Evolutionary conservation across 2,797 vertebrate genomes (phyloP).

Genomic region (Parauchenoglanis ngamensis): DNA sequence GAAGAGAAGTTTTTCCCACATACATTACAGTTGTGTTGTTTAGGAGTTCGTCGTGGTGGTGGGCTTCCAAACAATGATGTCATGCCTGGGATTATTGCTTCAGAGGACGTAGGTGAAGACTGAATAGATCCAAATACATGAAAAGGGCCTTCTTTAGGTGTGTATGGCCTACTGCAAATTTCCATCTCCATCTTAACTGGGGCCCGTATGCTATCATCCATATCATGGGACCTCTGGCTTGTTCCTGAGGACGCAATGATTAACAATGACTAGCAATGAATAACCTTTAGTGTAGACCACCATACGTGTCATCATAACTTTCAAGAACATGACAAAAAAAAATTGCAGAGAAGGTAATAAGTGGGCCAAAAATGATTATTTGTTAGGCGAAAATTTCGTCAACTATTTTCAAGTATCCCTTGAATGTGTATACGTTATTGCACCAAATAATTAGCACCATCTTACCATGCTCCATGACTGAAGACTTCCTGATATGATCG

Average conservation of each 20-base stretch:
- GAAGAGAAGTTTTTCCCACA: slow-evolving; percentile 99
- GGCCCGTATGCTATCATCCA: slow-evolving; percentile 76
- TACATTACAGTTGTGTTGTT: slow-evolving; percentile 95
- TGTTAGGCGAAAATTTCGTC: background rate
- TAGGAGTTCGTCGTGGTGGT: slow-evolving; percentile 86
- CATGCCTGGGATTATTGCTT: slow-evolving; percentile 81
- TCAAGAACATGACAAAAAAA: background rate
- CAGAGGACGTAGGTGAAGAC: slow-evolving; percentile 78
- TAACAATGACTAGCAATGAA: slow-evolving; percentile 21
- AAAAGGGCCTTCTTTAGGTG: slow-evolving; percentile 79
- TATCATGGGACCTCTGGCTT: slow-evolving; percentile 81
- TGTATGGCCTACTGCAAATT: slow-evolving; percentile 81
- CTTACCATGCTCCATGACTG: slow-evolving; percentile 89
- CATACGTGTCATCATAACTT: background rate
- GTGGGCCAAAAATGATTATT: background rate
- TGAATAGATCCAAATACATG: slow-evolving; percentile 80
- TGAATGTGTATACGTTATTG: slow-evolving; percentile 56
- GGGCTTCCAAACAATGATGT: slow-evolving; percentile 84
- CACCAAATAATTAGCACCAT: slow-evolving; percentile 69
- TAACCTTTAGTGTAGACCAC: background rate
- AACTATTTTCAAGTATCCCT: background rate
- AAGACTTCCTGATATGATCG: slow-evolving; percentile 78
- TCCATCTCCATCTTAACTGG: slow-evolving; percentile 89
- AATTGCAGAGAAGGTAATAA: background rate
- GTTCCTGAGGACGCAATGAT: slow-evolving; percentile 65